Base-by-base conservation (phyloP, 92 coral and sea anemone species). In the Zoanthus solanderi region DNA sequence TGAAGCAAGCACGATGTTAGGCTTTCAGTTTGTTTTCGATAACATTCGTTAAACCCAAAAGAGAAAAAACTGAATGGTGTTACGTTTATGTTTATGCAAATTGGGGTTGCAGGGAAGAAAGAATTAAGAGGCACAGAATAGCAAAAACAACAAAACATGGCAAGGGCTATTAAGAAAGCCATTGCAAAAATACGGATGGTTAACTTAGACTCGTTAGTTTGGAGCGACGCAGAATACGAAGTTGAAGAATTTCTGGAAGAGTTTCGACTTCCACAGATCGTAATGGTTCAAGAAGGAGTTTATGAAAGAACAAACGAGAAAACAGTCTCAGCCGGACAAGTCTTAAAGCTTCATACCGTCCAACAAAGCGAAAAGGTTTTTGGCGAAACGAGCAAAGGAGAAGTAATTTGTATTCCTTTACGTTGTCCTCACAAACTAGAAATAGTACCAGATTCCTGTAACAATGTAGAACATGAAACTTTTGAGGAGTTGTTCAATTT, bases 161-260 rank as follows among this genome's bases (percentile, higher is more conserved):
- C 85, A 5, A 50, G 1, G 5, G 75, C 85, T 5, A 31, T 81
- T 6, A 46, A 65, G 15, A 67, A 68, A 45, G 85, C 85, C 3
- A 2, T 81, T 30, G 57, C 85, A 16, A 81, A 67, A 46, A 81
- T 81, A 31, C 47, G 44, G 52, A 66, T 66, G 85, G 85, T 81
- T 48, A 81, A 81, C 46, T 45, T 81, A 42, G 63, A 81, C 75
- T 81, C 85, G 50, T 73, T 81, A 28, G 85, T 81, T 29, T 81
- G 85, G 85, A 66, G 75, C 74, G 85, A 81, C 17, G 85, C 65
- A 42, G 85, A 81, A 31, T 81, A 65, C 12, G 85, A 81, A 28
- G 28, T 81, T 18, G 52, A 28, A 2, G 85, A 66, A 42, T 81
- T 81, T 81, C 61, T 81, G n/a, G 75, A 66, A 29, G 61, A 67